A percentile compares a stretch with the other conserved stretches of the same genome.
phyloP scores from a whole-genome alignment of 2,113 vertebrate genomes.

The Phaethon lepturus region DNA sequence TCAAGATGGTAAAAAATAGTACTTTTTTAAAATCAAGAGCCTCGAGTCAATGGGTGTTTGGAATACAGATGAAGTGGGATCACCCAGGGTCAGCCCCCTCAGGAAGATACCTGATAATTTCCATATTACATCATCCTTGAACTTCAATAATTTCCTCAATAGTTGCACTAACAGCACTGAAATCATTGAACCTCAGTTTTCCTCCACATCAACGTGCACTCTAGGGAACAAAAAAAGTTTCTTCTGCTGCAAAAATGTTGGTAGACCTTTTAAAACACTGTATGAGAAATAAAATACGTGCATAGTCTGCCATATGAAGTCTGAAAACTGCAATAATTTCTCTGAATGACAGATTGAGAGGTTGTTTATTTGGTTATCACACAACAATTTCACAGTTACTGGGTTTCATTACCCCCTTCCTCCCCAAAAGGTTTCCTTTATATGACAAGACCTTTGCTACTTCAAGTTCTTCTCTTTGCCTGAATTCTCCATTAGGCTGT shows the following conservation, averaged over 20 bases:
- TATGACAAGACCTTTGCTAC: not conserved
- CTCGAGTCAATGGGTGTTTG: not conserved
- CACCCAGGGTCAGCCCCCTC: not conserved
- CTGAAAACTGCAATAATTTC: constrained; percentile 43
- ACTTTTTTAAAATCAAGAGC: not conserved
- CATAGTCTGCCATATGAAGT: not conserved
- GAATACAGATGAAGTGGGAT: not conserved
- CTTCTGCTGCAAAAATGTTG: not conserved
- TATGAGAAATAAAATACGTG: not conserved
- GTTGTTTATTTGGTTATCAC: constrained; percentile 10
- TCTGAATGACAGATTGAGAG: not conserved
- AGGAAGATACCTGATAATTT: not conserved
- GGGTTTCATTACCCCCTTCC: constrained; percentile 11
- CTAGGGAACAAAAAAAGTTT: not conserved
- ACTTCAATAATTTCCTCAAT: not conserved
- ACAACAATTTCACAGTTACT: constrained; percentile 29
- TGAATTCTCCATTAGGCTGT: not conserved
- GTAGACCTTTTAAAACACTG: constrained; percentile 2
- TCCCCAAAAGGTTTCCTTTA: not conserved
- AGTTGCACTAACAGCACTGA: not conserved
- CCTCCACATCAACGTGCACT: not conserved
- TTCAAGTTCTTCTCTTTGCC: not conserved
- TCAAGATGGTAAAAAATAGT: not conserved
- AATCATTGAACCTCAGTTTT: not conserved
- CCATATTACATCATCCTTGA: not conserved